Evolutionary conservation across 2,888 invertebrate species (phyloP).

Genomic region (Eupithecia tripunctaria): DNA sequence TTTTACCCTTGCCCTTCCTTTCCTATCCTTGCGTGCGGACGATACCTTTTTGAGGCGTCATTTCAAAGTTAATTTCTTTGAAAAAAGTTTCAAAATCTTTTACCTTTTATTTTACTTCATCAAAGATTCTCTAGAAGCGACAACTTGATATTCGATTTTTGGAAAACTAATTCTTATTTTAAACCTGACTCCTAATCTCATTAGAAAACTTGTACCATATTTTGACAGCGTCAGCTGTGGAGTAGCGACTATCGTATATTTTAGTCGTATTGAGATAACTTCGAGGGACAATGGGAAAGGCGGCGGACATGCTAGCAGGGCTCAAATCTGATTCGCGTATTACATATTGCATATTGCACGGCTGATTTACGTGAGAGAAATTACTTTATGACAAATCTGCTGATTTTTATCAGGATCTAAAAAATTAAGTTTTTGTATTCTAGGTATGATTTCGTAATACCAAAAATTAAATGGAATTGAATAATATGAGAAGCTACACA

Average conservation of each 20-base stretch:
- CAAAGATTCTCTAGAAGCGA: background rate
- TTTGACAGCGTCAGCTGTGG: slow-evolving; percentile 40
- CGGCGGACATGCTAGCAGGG: slow-evolving; percentile 72
- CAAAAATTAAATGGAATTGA: too few relatives aligned
- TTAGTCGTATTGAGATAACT: slow-evolving; percentile 47
- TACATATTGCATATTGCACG: slow-evolving; percentile 14
- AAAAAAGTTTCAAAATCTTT: background rate
- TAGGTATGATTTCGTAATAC: too few relatives aligned
- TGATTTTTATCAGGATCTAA: background rate
- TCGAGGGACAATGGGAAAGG: slow-evolving; percentile 62
- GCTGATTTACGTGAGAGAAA: background rate
- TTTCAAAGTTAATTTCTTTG: slow-evolving; percentile 11
- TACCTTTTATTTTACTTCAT: slow-evolving; percentile 1
- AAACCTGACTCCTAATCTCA: slow-evolving; percentile 17
- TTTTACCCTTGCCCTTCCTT: slow-evolving; percentile 57
- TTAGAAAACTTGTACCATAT: background rate
- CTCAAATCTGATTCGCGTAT: slow-evolving; percentile 26
- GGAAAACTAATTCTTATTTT: background rate
- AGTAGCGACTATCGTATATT: slow-evolving; percentile 39
- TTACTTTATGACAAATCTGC: background rate
- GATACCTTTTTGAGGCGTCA: slow-evolving; percentile 37
- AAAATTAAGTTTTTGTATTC: too few relatives aligned
- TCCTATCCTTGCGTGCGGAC: slow-evolving; percentile 57
- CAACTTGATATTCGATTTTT: background rate
- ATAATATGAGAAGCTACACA: too few relatives aligned